These are phyloP conservation scores for Aegotheles bennettii DNA, from an alignment of 2,113 vertebrate genomes.

Conservation along the genomic window DNA sequence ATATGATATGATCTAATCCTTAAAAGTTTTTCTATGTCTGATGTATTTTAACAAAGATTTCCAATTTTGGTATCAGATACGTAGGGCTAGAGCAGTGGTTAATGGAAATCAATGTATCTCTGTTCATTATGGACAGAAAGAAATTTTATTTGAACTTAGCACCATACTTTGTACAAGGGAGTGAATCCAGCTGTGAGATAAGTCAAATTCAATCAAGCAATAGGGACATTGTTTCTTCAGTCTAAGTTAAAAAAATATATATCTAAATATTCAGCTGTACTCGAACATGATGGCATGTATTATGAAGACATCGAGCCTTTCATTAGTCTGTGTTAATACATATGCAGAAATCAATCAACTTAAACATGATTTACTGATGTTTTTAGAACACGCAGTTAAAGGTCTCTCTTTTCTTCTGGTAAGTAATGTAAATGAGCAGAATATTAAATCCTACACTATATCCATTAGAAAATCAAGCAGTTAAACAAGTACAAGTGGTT, in stretches of 20 bases:
- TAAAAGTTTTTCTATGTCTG: background rate
- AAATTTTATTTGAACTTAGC: background rate
- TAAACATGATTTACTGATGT: constrained; percentile 2
- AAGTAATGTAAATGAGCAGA: constrained; percentile 22
- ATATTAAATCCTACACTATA: constrained; percentile 40
- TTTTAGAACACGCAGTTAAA: constrained; percentile 24
- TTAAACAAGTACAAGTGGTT: constrained; percentile 40
- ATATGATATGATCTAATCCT: background rate
- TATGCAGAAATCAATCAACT: constrained; percentile 12
- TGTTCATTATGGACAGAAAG: background rate
- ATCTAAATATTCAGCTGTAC: background rate
- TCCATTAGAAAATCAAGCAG: constrained; percentile 49
- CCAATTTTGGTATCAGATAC: background rate
- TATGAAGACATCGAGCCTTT: background rate
- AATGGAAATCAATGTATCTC: background rate
- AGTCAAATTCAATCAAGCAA: background rate
- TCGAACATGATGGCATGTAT: background rate
- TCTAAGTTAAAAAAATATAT: background rate
- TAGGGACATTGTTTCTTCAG: background rate
- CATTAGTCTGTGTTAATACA: background rate
- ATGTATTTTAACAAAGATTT: background rate
- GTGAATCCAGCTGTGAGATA: background rate
- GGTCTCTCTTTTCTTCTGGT: background rate
- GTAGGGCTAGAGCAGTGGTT: background rate
- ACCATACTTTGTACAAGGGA: background rate